Evolutionary conservation across 2,113 vertebrate genomes (phyloP).

Genomic region (Camelus dromedarius): DNA sequence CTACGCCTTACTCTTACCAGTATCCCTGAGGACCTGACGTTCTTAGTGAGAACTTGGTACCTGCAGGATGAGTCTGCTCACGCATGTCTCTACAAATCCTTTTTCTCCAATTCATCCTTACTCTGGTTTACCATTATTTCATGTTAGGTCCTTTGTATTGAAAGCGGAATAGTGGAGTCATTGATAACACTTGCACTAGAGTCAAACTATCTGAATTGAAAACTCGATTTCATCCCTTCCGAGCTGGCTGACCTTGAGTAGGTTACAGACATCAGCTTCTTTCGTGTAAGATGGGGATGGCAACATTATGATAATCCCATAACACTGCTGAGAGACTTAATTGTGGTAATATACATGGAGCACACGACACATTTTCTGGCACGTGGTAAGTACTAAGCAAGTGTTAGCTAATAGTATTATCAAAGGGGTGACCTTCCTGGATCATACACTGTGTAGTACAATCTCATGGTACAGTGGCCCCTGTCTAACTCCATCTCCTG

Average conservation of each 20-base stretch:
- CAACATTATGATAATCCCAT: background rate
- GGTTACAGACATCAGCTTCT: background rate
- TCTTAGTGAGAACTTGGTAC: background rate
- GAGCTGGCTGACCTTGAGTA: background rate
- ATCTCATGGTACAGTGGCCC: background rate
- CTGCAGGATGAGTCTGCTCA: background rate
- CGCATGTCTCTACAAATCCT: background rate
- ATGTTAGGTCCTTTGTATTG: background rate
- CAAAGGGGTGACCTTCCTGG: background rate
- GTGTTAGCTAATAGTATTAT: background rate
- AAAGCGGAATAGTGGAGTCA: background rate
- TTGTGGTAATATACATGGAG: background rate
- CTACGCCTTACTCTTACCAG: background rate
- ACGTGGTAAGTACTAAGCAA: background rate
- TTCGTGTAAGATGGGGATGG: background rate
- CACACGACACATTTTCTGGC: background rate
- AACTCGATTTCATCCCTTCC: background rate
- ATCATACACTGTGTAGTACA: background rate
- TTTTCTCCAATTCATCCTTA: background rate
- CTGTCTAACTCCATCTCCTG: background rate
- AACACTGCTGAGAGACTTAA: background rate
- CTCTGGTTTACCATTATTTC: background rate
- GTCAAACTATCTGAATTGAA: background rate
- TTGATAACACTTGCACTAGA: background rate
- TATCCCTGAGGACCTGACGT: background rate